These are phyloP conservation scores for Paramisgurnus dabryanus DNA, from an alignment of 2,113 vertebrate genomes.

Conservation along the genomic window DNA sequence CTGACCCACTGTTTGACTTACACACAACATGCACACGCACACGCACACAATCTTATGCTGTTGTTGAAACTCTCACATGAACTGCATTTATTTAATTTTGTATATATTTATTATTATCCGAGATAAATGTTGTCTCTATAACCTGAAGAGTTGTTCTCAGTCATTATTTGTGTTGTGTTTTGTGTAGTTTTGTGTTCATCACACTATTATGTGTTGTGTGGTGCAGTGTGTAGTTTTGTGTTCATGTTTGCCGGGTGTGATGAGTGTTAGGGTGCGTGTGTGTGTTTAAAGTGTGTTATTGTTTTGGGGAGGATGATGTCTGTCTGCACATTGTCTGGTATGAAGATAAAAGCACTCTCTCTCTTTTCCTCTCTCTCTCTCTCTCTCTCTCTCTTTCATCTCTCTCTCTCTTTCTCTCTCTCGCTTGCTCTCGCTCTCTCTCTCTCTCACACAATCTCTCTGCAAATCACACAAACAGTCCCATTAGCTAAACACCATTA, in stretches of 20 bases:
- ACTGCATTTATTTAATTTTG: too few relatives aligned
- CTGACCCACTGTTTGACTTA: background rate
- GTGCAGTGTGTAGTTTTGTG: background rate
- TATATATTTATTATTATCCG: too few relatives aligned
- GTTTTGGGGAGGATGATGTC: slow-evolving; percentile 19
- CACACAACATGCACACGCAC: too few relatives aligned
- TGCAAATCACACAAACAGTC: slow-evolving; percentile 25
- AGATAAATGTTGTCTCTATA: too few relatives aligned
- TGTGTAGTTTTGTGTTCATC: too few relatives aligned
- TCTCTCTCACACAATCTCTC: slow-evolving; percentile 13
- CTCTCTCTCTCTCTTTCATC: slow-evolving; percentile 16
- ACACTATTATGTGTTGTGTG: background rate
- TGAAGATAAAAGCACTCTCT: slow-evolving; percentile 4
- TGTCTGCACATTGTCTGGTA: slow-evolving; percentile 26
- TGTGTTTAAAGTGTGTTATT: slow-evolving; percentile 10
- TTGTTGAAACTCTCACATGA: too few relatives aligned
- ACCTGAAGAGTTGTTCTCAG: too few relatives aligned
- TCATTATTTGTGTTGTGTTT: too few relatives aligned
- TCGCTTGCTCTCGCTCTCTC: background rate
- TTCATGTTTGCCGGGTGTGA: background rate
- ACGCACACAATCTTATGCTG: too few relatives aligned
- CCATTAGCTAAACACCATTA: slow-evolving; percentile 40
- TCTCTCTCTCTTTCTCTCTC: background rate
- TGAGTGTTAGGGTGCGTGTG: background rate
- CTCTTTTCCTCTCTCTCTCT: background rate